These are phyloP conservation scores for Ceratosolen fusciceps DNA, from an alignment of 1,140 invertebrate genomes.

Conservation along the genomic window DNA sequence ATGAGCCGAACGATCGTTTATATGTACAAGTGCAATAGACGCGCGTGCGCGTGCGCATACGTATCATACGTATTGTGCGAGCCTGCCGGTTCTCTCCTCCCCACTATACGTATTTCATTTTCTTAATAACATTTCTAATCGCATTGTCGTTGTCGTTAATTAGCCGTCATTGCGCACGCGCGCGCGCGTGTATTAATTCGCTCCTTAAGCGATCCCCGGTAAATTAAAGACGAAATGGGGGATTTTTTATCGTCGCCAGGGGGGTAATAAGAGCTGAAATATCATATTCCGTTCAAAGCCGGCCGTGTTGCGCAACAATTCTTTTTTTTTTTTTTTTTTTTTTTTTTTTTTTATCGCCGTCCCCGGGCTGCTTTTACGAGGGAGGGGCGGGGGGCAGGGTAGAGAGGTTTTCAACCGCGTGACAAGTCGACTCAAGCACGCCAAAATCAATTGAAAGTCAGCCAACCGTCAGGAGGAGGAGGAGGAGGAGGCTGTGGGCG, in stretches of 20 bases:
- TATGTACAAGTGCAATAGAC: background rate
- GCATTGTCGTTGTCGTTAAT: background rate
- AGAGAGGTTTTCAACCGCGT: background rate
- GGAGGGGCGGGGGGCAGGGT: too few relatives aligned
- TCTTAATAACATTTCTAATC: background rate
- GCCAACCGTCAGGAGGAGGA: background rate
- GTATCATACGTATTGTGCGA: background rate
- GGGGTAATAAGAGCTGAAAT: slow-evolving; percentile 25
- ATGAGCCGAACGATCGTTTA: background rate
- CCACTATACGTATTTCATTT: too few relatives aligned
- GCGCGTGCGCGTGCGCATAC: background rate
- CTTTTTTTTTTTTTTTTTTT: too few relatives aligned
- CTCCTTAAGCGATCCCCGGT: background rate
- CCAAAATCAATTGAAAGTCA: slow-evolving; percentile 16
- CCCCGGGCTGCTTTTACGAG: background rate
- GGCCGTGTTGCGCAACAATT: slow-evolving; percentile 15
- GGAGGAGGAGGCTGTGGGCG: too few relatives aligned
- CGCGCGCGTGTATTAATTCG: background rate
- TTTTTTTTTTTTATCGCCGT: slow-evolving; percentile 9
- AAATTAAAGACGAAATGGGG: slow-evolving; percentile 8
- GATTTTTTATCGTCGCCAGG: slow-evolving; percentile 1
- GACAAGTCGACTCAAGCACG: slow-evolving; percentile 1
- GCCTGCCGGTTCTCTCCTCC: too few relatives aligned
- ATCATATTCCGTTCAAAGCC: slow-evolving; percentile 8
- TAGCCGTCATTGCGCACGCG: background rate